phyloP scores from a whole-genome alignment of 2,113 vertebrate genomes.

The Picathartes gymnocephalus region DNA sequence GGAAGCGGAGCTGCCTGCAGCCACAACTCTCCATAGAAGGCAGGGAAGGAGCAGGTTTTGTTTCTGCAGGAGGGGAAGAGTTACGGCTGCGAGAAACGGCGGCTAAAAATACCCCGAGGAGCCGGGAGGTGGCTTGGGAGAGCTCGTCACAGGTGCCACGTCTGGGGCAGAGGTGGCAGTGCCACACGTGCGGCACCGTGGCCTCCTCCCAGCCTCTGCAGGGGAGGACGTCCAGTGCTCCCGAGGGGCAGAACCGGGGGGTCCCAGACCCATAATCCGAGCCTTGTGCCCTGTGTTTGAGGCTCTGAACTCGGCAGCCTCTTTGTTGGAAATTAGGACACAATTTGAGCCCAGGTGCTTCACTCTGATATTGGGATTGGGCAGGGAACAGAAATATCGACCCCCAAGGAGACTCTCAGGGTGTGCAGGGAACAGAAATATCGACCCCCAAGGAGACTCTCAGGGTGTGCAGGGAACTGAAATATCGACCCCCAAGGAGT shows the following conservation, averaged over 20 bases:
- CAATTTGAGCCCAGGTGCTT: rapidly evolving
- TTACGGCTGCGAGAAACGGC: background rate
- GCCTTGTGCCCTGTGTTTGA: rapidly evolving
- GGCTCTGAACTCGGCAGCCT: background rate
- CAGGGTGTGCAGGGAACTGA: rapidly evolving
- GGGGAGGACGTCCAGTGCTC: rapidly evolving
- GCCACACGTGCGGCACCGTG: rapidly evolving
- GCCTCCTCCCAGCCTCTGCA: background rate
- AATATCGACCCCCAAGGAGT: rapidly evolving
- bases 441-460: too few relatives aligned
- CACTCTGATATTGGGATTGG: rapidly evolving
- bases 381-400: rapidly evolving
- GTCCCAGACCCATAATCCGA: rapidly evolving
- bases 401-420: rapidly evolving
- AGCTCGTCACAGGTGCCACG: rapidly evolving
- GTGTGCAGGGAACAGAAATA: too few relatives aligned
- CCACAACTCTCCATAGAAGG: constrained; percentile 28
- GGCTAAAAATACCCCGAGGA: background rate
- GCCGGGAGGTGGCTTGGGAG: background rate
- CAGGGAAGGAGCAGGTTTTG: constrained; percentile 14
- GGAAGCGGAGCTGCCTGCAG: background rate
- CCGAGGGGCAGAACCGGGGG: rapidly evolving
- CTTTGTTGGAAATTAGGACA: rapidly evolving
- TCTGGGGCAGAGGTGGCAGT: background rate
- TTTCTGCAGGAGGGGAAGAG: background rate